Base-by-base conservation (phyloP, 2,888 invertebrate genomes). In the Leptinotarsa juncta region DNA sequence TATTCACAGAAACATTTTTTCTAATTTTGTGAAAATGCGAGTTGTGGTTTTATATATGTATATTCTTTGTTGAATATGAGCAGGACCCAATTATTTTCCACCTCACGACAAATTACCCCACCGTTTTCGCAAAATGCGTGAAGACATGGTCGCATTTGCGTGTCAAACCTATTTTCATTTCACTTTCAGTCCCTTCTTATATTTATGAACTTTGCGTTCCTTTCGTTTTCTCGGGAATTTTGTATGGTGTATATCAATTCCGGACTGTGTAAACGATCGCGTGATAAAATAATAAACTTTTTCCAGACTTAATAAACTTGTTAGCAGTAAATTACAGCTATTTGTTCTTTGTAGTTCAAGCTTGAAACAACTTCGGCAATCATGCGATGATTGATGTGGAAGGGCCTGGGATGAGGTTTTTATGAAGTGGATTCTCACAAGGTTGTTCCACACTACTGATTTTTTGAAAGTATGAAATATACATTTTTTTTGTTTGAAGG, bases 251-350 rank as follows among this genome's bases (percentile, higher is more conserved):
- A 71, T 67, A 71, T 71, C 71, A 71, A 71, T 71, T 71, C 71
- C 71, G n/a, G 48, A 50, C 42, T 26, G 50, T 49, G 67, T 69
- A 71, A 71, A 76, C 70, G 73, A 72, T 76, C 71, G 73, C 76
- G 76, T 76, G 76, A 73, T 74, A 66, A 26, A 72, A 71, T 76
- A 76, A 73, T 73, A 68, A 76, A 76, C 73, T 76, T 76, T 74
- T 71, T 67, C 62, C 62, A 49, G 60, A 71, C 71, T 76, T 76
- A 67, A 76, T 76, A 68, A 73, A 71, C 66, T 69, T 71, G 76
- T 76, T 76, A 76, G 62, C 71, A 50, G 76, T 65, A 71, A 76
- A 76, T 71, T 60, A 73, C 60, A 76, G 73, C 65, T 51, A 51
- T 67, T 76, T 67, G 51, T 72, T 65, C 60, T 65, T 51, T 26